Conservation (phyloP, 2,888 invertebrate species). For the Plebejus anna region DNA sequence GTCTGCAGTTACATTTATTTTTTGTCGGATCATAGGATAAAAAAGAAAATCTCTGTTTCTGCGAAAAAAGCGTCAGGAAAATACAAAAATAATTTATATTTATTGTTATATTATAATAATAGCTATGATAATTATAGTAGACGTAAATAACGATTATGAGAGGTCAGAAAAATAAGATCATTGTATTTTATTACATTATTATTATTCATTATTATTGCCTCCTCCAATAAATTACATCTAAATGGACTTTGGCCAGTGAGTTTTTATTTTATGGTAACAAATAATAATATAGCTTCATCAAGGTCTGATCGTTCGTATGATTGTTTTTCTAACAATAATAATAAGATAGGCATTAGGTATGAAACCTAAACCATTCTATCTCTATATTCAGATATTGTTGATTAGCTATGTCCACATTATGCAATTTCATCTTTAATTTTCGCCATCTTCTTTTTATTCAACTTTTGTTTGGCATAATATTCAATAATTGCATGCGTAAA, state of each 20-base stretch:
- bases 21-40: not conserved
- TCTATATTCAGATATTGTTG: too few species aligned
- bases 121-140: not conserved
- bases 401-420: too few species aligned
- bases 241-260: not conserved
- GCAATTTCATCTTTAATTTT: too few species aligned
- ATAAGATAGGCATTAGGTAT: too few species aligned
- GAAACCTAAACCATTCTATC: too few species aligned
- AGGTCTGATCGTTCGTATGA: not conserved
- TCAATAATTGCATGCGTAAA: too few species aligned
- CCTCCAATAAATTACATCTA: not conserved
- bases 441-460: too few species aligned
- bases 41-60: not conserved
- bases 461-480: too few species aligned
- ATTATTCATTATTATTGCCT: slow-evolving; percentile 11
- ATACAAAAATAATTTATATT: not conserved
- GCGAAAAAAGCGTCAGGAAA: not conserved
- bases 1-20: not conserved
- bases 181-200: slow-evolving; percentile 7
- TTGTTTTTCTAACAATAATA: too few species aligned
- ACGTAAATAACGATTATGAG: slow-evolving; percentile 5
- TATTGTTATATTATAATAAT: slow-evolving; percentile 2
- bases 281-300: not conserved
- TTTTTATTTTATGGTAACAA: not conserved
- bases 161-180: not conserved